Evolutionary conservation across 1,140 invertebrate genomes (phyloP), one percentile per base, ranked within the genome.

Genomic region (Bombus pascuorum): DNA sequence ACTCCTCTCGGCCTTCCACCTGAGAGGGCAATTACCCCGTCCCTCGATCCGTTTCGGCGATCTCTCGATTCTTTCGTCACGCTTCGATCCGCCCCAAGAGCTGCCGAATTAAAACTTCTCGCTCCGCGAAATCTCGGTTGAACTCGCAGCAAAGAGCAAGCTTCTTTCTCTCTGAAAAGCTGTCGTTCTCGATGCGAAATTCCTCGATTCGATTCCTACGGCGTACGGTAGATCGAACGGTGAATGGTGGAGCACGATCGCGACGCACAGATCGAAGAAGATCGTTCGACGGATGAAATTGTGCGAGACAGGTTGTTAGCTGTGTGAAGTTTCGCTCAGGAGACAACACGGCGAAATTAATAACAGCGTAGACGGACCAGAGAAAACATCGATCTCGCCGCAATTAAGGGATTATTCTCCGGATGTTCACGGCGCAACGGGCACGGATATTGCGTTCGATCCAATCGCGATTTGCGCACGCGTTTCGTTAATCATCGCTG

Each of bases 401-500:
- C 81, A 53, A 83, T 83, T 77, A 83, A 71, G 75, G 75, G 82
- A 84, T 84, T 79, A 71, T 79, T 59, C 66, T 28, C 44, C 66
- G 32, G 59, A 12, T 75, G 22, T 78, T 81, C 73, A 44, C 44
- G 73, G 34, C 59, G 65, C 44, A 15, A 13, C 57, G 44, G 66
- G 25, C n/a, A 59, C 44, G 59, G 82, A 81, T 81, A 75, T 77
- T 57, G 86, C 57, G 53, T 74, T 44, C 78, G 74, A 87, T 87
- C 47, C 66, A 73, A 84, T 74, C 59, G 80, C 79, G 47, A 86
- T 83, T 79, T 28, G 44, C 68, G n/a, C 42, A 28, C 34, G 76
- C 42, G 71, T 73, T 87, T 76, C 57, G 79, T 85, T 83, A 65
- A 88, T 88, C 86, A 68, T 57, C 65, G 34, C 39, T 28, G 68